A percentile compares a stretch with the other conserved stretches of the same genome.
Conservation (phyloP, 92 coral and sea anemone species). For the Phenganax subtilis region DNA sequence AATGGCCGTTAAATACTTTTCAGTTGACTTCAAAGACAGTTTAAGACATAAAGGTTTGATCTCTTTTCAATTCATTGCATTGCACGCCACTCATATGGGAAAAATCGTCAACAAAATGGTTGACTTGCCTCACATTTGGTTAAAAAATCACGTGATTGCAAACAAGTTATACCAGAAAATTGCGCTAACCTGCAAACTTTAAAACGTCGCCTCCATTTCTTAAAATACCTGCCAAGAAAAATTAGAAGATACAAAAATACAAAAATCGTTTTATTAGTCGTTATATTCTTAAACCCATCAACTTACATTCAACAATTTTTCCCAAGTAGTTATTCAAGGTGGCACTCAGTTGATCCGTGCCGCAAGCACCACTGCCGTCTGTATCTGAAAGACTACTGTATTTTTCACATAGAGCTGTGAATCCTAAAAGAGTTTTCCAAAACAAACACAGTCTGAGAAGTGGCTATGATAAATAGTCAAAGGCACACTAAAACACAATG, state of each 20-base stretch:
- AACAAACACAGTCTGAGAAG: too few species aligned
- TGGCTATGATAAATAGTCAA: too few species aligned
- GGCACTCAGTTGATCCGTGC: conserved; percentile 86
- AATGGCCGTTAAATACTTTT: too few species aligned
- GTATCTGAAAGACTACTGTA: conserved; percentile 52
- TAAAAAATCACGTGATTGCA: too few species aligned
- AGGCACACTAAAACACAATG: too few species aligned
- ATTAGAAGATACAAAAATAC: neutral
- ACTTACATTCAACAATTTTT: conserved; percentile 85
- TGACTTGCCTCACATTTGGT: neutral
- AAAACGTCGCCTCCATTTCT: conserved; percentile 95
- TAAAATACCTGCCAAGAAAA: conserved; percentile 61
- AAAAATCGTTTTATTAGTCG: neutral
- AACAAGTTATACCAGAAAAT: neutral
- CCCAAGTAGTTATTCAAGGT: conserved; percentile 88
- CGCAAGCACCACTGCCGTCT: conserved; percentile 58
- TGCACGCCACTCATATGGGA: too few species aligned
- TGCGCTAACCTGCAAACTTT: conserved; percentile 72
- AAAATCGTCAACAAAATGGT: neutral
- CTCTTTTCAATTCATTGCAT: too few species aligned
- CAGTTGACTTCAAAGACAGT: too few species aligned
- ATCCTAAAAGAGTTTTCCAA: conserved; percentile 51
- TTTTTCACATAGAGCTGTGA: conserved; percentile 89
- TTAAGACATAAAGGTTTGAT: too few species aligned
- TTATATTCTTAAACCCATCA: neutral